Evolutionary conservation across 2,113 vertebrate species (phyloP).

Genomic region (Delphinus delphis): DNA sequence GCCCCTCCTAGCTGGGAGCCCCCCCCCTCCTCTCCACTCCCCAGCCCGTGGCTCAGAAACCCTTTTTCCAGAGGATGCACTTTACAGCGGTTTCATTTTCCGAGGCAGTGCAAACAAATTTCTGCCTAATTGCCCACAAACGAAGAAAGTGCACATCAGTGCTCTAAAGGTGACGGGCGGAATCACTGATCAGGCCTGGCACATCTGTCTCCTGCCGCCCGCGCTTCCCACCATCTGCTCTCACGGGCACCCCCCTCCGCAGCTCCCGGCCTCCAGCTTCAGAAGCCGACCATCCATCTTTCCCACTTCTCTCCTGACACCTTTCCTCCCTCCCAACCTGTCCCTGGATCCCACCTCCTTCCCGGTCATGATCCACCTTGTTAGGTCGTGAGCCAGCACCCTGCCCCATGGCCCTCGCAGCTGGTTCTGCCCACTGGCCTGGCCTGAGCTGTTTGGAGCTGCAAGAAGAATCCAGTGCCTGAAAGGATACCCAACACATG

Average conservation of each 20-base stretch:
- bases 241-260: constrained; percentile 56
- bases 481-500: neutral
- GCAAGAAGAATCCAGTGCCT: neutral
- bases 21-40: fast-evolving
- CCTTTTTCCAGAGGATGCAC: constrained; percentile 82
- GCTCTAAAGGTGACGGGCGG: constrained; percentile 89
- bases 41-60: constrained; percentile 69
- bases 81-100: constrained; percentile 85
- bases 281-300: constrained; percentile 56
- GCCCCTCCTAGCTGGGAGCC: neutral
- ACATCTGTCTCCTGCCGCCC: constrained; percentile 91
- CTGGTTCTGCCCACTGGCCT: constrained; percentile 21
- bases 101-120: constrained; percentile 90
- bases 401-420: neutral
- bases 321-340: constrained; percentile 11
- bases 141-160: constrained; percentile 90
- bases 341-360: neutral
- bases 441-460: neutral
- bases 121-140: constrained; percentile 95
- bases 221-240: constrained; percentile 91
- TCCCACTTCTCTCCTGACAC: constrained; percentile 50
- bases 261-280: neutral
- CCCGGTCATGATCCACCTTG: constrained; percentile 35
- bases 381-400: neutral
- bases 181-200: constrained; percentile 88